Conservation (phyloP, 1,140 invertebrate species). For the Apis florea region DNA sequence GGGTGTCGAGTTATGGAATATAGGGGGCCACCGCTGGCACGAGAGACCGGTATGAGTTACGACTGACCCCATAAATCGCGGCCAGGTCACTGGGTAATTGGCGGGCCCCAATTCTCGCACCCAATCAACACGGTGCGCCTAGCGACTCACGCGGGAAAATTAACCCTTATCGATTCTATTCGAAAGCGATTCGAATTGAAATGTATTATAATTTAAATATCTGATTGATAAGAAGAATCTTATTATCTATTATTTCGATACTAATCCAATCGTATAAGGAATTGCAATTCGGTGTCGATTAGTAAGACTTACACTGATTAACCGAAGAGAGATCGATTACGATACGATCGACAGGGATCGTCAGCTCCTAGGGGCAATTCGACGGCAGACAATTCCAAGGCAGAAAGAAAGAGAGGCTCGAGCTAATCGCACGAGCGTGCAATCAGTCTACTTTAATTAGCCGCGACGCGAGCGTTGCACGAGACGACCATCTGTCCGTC, state of each 20-base stretch:
- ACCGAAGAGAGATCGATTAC: not conserved
- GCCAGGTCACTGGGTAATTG: constrained; percentile 72
- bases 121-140: constrained; percentile 70
- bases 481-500: constrained; percentile 35
- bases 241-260: too few relatives aligned
- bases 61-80: constrained; percentile 76
- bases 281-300: too few relatives aligned
- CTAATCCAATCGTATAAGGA: too few relatives aligned
- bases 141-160: constrained; percentile 74
- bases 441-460: constrained; percentile 55
- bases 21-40: constrained; percentile 37
- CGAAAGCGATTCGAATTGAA: not conserved
- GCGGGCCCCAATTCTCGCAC: constrained; percentile 75
- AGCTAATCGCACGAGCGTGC: constrained; percentile 32
- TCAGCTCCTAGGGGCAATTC: not conserved
- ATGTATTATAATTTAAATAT: too few relatives aligned
- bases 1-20: constrained; percentile 69
- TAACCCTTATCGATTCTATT: constrained; percentile 48
- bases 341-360: not conserved
- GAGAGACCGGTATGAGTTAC: constrained; percentile 68
- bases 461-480: constrained; percentile 37
- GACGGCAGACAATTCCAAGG: constrained; percentile 26
- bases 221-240: too few relatives aligned
- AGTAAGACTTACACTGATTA: too few relatives aligned
- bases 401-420: not conserved